Conservation (phyloP, 2,888 invertebrate genomes). For the Ectropis crepuscularia region DNA sequence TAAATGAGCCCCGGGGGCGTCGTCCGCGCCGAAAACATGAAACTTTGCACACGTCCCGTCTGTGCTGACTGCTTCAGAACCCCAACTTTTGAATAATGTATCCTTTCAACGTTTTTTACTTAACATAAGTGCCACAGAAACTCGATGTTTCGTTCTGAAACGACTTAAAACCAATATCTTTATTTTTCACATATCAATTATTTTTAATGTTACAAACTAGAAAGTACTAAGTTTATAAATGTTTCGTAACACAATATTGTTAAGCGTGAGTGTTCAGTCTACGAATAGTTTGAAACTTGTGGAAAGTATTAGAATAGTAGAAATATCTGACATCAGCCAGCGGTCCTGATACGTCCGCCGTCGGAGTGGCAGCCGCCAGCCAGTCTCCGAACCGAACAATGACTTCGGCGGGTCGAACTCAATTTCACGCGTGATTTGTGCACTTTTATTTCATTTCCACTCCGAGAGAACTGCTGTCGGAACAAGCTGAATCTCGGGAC, state of each 20-base stretch:
- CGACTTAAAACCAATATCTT: slow-evolving; percentile 41
- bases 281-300: slow-evolving; percentile 16
- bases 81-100: slow-evolving; percentile 72
- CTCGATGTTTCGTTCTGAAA: slow-evolving; percentile 34
- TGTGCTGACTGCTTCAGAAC: slow-evolving; percentile 53
- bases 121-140: slow-evolving; percentile 54
- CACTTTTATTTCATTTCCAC: slow-evolving; percentile 78
- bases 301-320: slow-evolving; percentile 24
- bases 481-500: slow-evolving; percentile 46
- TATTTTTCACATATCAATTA: no score
- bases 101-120: slow-evolving; percentile 66
- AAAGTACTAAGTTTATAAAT: no score
- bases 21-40: slow-evolving; percentile 67
- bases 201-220: no score
- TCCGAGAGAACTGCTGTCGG: slow-evolving; percentile 58
- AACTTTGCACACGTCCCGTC: slow-evolving; percentile 68
- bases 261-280: slow-evolving; percentile 15
- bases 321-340: slow-evolving; percentile 34
- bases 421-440: slow-evolving; percentile 83
- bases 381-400: slow-evolving; percentile 66
- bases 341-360: slow-evolving; percentile 45
- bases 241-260: neutral
- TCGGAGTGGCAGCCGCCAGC: slow-evolving; percentile 52
- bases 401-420: slow-evolving; percentile 74
- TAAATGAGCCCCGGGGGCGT: slow-evolving; percentile 70